Evolutionary conservation across 2,797 vertebrate genomes (phyloP), one percentile per base, ranked within the genome.

Genomic region (Denticeps clupeoides): DNA sequence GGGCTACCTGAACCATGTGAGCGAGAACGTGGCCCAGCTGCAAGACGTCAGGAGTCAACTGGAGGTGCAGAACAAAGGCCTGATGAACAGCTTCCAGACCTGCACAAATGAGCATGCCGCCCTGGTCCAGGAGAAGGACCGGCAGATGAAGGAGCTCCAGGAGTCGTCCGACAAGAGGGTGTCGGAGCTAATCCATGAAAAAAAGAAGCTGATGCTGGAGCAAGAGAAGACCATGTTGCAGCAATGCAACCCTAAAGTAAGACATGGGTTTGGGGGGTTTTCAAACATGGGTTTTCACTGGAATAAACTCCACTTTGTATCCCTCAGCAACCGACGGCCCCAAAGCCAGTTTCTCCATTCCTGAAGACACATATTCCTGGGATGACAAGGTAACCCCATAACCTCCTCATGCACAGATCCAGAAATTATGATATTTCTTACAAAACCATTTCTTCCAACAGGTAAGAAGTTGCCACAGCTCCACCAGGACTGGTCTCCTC

Each of bases 1-100:
- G 69, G 38, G 49, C 8, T 82, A 85, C 52, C 64, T 88, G 10
- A 45, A 77, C 65, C 67, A 28, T 1, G 74, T 88, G 41, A 83
- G 82, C 1, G 60, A 70, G 32, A 76, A 68, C 64, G 74, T 87
- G 43, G 50, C 78, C 2, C 15, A 64, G 13, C 81, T 84, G 56
- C 78, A 80, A 33, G 28, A 12, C 4, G 18, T 37, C 47, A 83
- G 80, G 59, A 82, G 78, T 49, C 44, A 32, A 1, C 49, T 82
- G 58, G 73, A 80, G 25, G 79, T 78, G n/a, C 43, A 70, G 18
- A 83, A 70, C 52, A 6, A 2, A 0, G 49, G 63, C 2, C 10
- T 78, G 27, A 59, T 3, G 9, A 10, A 18, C 10, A 8, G 11
- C 8, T 18, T 6, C n/a, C 60, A 1, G 69, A 77, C 2, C 49